Evolutionary conservation across 2,888 invertebrate species (phyloP).

Genomic region (Lysandra bellargus): DNA sequence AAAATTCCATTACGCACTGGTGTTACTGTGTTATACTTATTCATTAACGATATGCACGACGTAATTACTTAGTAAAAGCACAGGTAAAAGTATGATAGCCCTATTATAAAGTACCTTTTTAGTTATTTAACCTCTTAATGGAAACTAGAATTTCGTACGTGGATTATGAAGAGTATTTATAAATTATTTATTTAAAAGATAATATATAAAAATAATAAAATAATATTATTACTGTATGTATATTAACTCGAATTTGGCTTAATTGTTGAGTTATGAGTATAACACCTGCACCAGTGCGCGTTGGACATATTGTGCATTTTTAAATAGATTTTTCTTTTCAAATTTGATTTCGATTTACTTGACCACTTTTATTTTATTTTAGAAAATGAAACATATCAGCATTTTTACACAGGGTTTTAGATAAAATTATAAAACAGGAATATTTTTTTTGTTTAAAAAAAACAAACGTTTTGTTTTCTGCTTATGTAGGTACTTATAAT

Average conservation of each 20-base stretch:
- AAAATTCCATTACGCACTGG: constrained; percentile 33
- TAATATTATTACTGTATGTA: too few relatives aligned
- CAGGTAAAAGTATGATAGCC: not conserved
- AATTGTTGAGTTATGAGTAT: not conserved
- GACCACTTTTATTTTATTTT: not conserved
- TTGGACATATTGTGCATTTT: not conserved
- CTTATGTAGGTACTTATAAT: too few relatives aligned
- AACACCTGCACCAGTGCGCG: constrained; percentile 25
- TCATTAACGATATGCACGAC: not conserved
- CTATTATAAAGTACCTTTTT: not conserved
- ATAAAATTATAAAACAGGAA: too few relatives aligned
- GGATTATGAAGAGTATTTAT: too few relatives aligned
- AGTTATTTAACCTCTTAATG: not conserved
- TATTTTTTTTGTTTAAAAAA: too few relatives aligned
- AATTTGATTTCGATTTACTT: not conserved
- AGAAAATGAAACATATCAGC: too few relatives aligned
- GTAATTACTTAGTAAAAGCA: not conserved
- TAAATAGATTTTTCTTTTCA: not conserved
- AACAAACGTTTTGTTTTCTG: too few relatives aligned
- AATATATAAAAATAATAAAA: too few relatives aligned
- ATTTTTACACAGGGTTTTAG: too few relatives aligned
- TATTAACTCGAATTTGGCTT: not conserved
- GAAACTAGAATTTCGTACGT: not conserved
- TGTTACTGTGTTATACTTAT: not conserved
- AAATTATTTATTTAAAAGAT: not conserved